Evolutionary conservation across 35 echinoderm and acorn worm genomes (phyloP).

Genomic region (Eucidaris tribuloides): DNA sequence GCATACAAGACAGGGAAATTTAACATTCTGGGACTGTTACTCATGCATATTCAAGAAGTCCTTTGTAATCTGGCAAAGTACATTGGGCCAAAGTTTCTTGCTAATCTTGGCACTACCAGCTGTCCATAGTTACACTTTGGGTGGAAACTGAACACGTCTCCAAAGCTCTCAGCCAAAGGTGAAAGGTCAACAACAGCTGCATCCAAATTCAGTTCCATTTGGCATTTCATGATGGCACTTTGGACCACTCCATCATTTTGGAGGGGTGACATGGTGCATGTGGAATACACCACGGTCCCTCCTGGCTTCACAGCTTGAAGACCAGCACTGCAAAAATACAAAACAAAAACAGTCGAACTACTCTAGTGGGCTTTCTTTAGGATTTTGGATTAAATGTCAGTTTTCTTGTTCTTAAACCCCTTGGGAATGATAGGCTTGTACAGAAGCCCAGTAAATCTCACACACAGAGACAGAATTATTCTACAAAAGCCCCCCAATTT

Average conservation of each 20-base stretch:
- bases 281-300: conserved; percentile 93
- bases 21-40: too few relatives aligned
- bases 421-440: too few relatives aligned
- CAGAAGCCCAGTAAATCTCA: too few relatives aligned
- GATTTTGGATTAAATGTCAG: too few relatives aligned
- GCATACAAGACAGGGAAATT: too few relatives aligned
- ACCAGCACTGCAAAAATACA: conserved; percentile 87
- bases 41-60: too few relatives aligned
- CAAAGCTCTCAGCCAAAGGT: conserved; percentile 48
- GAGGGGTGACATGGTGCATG: conserved; percentile 77
- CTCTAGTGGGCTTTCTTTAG: too few relatives aligned
- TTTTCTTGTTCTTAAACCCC: too few relatives aligned
- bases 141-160: conserved; percentile 65
- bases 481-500: too few relatives aligned
- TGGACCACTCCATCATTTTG: conserved; percentile 92
- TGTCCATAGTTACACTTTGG: conserved; percentile 63
- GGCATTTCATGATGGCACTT: conserved; percentile 52
- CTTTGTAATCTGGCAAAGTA: conserved; percentile 69
- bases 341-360: too few relatives aligned
- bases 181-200: conserved; percentile 82
- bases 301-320: conserved; percentile 78
- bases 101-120: conserved; percentile 68
- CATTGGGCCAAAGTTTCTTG: conserved; percentile 92
- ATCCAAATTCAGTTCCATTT: conserved; percentile 27
- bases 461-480: too few relatives aligned